Evolutionary conservation across 2,797 vertebrate genomes (phyloP).

Genomic region (Argya squamiceps): DNA sequence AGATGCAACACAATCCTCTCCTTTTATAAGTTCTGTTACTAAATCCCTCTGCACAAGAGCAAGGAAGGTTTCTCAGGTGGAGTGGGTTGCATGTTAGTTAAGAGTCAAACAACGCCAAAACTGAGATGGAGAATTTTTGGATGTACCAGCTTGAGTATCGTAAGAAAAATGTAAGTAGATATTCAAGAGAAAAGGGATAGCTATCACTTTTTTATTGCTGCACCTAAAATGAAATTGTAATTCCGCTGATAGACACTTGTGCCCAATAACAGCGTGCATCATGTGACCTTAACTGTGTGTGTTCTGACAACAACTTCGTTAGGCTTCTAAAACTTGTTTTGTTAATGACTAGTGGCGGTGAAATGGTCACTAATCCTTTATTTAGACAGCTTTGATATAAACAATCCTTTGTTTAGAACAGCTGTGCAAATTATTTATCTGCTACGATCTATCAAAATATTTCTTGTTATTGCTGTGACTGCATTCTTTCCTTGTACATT

Average conservation of each 20-base stretch:
- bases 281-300: background rate
- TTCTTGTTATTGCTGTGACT: background rate
- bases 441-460: background rate
- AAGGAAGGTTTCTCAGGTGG: background rate
- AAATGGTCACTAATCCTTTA: background rate
- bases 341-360: background rate
- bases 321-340: background rate
- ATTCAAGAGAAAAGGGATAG: background rate
- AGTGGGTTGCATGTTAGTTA: background rate
- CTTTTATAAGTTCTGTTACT: constrained; percentile 65
- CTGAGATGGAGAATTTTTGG: constrained; percentile 88
- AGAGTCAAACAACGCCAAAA: background rate
- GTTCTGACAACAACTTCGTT: background rate
- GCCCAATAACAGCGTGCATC: background rate
- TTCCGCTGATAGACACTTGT: background rate
- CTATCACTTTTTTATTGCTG: background rate
- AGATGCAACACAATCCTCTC: constrained; percentile 2
- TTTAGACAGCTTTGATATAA: background rate
- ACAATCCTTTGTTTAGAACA: background rate
- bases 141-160: constrained; percentile 77
- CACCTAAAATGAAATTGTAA: background rate
- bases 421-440: background rate
- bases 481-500: background rate
- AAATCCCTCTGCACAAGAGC: constrained; percentile 22
- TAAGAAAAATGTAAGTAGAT: constrained; percentile 77